A percentile compares a stretch with the other conserved stretches of the same genome.
Evolutionary conservation across 2,888 invertebrate genomes (phyloP).

Genomic region (Pyrocoelia pectoralis): DNA sequence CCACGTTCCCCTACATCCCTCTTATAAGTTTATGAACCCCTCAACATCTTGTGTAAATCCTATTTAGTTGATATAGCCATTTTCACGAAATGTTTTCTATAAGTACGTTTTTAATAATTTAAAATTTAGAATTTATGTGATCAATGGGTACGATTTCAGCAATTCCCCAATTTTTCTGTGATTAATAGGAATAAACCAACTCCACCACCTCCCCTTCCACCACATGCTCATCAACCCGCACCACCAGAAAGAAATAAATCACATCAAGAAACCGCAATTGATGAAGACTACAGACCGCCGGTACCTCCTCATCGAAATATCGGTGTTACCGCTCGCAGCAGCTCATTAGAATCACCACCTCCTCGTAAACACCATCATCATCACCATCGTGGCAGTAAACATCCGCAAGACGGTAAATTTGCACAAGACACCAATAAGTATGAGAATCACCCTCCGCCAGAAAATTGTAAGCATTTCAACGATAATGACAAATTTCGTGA

Average conservation of each 20-base stretch:
- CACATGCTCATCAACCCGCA: constrained; percentile 60
- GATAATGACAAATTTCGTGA: constrained; percentile 1
- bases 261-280: constrained; percentile 54
- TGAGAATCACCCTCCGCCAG: constrained; percentile 20
- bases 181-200: constrained; percentile 58
- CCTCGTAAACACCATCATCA: constrained; percentile 59
- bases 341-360: constrained; percentile 38
- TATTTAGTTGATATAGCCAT: too few species aligned
- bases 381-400: constrained; percentile 57
- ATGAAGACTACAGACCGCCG: constrained; percentile 83
- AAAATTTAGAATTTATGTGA: too few species aligned
- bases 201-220: constrained; percentile 61
- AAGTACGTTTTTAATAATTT: too few species aligned
- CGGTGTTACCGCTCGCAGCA: constrained; percentile 27
- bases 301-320: constrained; percentile 87
- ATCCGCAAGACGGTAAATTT: constrained; percentile 42
- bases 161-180: too few species aligned
- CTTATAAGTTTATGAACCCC: too few species aligned
- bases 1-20: too few species aligned
- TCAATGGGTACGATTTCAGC: too few species aligned
- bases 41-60: too few species aligned
- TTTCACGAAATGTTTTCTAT: too few species aligned
- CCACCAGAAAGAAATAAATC: constrained; percentile 40
- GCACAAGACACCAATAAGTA: constrained; percentile 17
- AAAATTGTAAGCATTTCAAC: constrained; percentile 12